Conservation (phyloP, 2,888 invertebrate genomes). For the Brassicogethes aeneus region DNA sequence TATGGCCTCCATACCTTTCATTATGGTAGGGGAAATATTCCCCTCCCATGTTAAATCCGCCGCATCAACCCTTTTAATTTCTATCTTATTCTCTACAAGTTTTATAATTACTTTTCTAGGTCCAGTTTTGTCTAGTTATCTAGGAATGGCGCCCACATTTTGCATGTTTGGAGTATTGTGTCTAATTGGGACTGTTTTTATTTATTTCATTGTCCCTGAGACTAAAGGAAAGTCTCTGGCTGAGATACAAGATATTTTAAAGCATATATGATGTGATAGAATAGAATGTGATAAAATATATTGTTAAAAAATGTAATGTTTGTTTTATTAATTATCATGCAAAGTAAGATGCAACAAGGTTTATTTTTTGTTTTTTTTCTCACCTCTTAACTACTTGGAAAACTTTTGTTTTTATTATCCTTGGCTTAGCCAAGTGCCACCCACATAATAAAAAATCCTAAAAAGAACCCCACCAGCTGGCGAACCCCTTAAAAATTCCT, state of each 20-base stretch:
- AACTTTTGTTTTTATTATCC: too few species aligned
- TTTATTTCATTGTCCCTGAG: neutral
- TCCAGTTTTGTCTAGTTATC: neutral
- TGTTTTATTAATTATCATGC: too few species aligned
- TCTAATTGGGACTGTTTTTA: neutral
- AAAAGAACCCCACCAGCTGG: too few species aligned
- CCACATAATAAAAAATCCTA: too few species aligned
- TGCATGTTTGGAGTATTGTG: neutral
- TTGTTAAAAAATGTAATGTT: too few species aligned
- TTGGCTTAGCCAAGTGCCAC: too few species aligned
- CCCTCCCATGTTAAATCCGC: constrained; percentile 65
- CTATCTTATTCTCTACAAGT: constrained; percentile 12
- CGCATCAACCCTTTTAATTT: constrained; percentile 36
- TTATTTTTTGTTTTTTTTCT: too few species aligned
- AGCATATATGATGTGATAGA: neutral
- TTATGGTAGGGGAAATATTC: constrained; percentile 73
- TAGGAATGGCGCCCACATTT: neutral
- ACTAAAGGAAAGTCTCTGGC: neutral
- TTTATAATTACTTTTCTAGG: constrained; percentile 8
- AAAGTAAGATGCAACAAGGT: too few species aligned
- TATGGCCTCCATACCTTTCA: constrained; percentile 71
- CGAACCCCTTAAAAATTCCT: too few species aligned
- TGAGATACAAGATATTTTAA: constrained; percentile 2
- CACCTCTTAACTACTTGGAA: too few species aligned
- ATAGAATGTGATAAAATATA: too few species aligned